These are phyloP conservation scores for Auanema sp. DNA, from an alignment of 2,888 invertebrate genomes.

Conservation along the genomic window DNA sequence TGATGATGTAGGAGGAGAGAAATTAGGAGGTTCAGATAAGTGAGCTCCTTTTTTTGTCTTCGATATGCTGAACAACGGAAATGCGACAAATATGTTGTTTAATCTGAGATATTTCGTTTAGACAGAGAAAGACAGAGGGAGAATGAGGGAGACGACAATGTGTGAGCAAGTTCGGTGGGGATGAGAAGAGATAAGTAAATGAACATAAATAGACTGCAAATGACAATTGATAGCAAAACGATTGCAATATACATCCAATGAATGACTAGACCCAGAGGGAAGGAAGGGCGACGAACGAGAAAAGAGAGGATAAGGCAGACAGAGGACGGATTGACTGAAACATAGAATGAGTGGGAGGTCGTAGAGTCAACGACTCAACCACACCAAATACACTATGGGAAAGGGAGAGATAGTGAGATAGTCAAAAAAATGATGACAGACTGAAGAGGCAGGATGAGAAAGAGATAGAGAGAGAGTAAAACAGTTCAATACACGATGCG, in stretches of 20 bases:
- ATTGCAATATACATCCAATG: not conserved
- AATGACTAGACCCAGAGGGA: conserved; percentile 6
- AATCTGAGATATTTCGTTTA: too few relatives aligned
- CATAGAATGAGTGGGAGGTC: too few relatives aligned
- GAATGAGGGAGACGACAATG: not conserved
- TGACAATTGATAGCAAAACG: conserved; percentile 1
- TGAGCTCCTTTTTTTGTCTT: too few relatives aligned
- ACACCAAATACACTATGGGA: not conserved
- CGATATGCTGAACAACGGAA: too few relatives aligned
- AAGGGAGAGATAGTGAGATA: conserved; percentile 6
- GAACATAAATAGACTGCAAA: not conserved
- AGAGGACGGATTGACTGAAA: too few relatives aligned
- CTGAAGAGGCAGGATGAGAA: too few relatives aligned
- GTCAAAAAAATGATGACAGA: conserved; percentile 1
- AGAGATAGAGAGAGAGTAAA: too few relatives aligned
- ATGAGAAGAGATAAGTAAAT: not conserved
- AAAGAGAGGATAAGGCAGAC: too few relatives aligned
- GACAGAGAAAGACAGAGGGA: conserved; percentile 3
- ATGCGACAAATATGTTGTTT: too few relatives aligned
- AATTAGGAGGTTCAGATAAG: too few relatives aligned
- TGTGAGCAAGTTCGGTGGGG: not conserved
- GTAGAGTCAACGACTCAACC: too few relatives aligned
- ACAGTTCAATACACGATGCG: not conserved
- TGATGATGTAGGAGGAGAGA: not conserved
- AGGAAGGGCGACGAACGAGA: not conserved